These are phyloP conservation scores for Drosophila persimilis DNA, from an alignment of 1,140 invertebrate genomes.

Conservation along the genomic window DNA sequence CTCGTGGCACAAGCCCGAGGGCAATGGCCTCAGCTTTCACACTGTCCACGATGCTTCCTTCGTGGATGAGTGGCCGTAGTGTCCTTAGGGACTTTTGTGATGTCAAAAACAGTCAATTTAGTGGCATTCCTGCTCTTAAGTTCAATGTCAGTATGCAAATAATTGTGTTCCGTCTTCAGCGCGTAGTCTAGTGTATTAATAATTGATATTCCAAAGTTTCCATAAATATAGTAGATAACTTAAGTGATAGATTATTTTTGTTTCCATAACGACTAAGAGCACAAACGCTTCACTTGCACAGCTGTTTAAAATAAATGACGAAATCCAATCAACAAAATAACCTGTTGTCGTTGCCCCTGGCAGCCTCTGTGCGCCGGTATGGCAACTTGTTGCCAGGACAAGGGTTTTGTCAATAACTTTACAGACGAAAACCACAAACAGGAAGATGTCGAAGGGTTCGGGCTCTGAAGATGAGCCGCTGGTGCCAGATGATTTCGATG, in stretches of 20 bases:
- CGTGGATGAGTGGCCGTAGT: slow-evolving; percentile 78
- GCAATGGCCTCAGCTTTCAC: slow-evolving; percentile 91
- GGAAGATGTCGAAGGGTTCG: slow-evolving; percentile 69
- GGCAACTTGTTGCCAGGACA: slow-evolving; percentile 68
- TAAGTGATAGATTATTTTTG: slow-evolving; percentile 6
- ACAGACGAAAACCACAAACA: not conserved
- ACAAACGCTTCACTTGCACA: slow-evolving; percentile 14
- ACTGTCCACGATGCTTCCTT: slow-evolving; percentile 85
- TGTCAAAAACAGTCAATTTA: slow-evolving; percentile 29
- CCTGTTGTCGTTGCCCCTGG: slow-evolving; percentile 55
- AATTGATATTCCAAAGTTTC: slow-evolving; percentile 25
- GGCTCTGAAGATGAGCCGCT: slow-evolving; percentile 79
- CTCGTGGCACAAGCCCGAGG: slow-evolving; percentile 90
- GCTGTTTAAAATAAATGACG: slow-evolving; percentile 11
- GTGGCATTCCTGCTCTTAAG: slow-evolving; percentile 28
- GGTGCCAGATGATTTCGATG: slow-evolving; percentile 78
- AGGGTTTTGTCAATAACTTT: slow-evolving; percentile 59
- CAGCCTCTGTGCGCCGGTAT: slow-evolving; percentile 40
- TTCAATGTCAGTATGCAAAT: not conserved
- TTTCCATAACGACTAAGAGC: slow-evolving; percentile 43
- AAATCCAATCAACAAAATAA: slow-evolving; percentile 5
- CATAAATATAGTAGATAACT: slow-evolving; percentile 7
- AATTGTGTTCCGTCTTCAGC: slow-evolving; percentile 8
- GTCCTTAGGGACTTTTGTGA: slow-evolving; percentile 48
- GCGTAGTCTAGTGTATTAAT: slow-evolving; percentile 3